Base-by-base conservation (phyloP, 2,113 vertebrate species). In the Coregonus clupeaformis region DNA sequence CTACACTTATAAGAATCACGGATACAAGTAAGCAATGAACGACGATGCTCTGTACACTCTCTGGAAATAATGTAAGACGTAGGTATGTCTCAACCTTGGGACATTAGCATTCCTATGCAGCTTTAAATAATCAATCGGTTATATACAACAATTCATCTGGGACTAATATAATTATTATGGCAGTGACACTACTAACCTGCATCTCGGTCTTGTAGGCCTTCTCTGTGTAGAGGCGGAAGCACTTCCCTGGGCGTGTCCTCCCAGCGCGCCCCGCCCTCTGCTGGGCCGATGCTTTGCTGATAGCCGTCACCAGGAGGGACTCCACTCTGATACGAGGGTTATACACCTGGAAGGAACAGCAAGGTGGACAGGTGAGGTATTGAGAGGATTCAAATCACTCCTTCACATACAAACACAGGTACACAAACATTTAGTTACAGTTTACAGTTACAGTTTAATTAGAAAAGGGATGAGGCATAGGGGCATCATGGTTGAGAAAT, bases 171-270 rank as follows among this genome's bases (percentile, higher is more conserved):
- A 52, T 52, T 52, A 14, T 52, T 16, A 52, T 18, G 3, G 13
- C 16, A 18, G 49, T 52, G 14, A 14, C 16, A 14, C 49, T 16
- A 52, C 49, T 18, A 52, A 94, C 98, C 96, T 99, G 98, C 98
- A 99, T 99, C 93, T 99, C 97, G 12, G 96, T 98, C 91, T 97
- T 98, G 88, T 98, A 99, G 18, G 97, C 97, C 82, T 98, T 99
- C 89, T 98, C 97, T 0, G 97, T 98, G 82, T 98, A 98, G 6
- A 99, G 95, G 67, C 97, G 93, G 88, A 98, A 99, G 88, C 96
- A 97, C 69, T 98, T 99, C 66, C 97, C 97, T 4, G 97, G 96
- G 16, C 97, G 91, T 0, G 97, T 99, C 63, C 97, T 92, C 77
- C 98, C 98, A 14, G 98, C 98, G 89, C 98, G 94, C n/a, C 98